Evolutionary conservation across 2,888 invertebrate species (phyloP).

Genomic region (Hirtodrosophila alboralis): DNA sequence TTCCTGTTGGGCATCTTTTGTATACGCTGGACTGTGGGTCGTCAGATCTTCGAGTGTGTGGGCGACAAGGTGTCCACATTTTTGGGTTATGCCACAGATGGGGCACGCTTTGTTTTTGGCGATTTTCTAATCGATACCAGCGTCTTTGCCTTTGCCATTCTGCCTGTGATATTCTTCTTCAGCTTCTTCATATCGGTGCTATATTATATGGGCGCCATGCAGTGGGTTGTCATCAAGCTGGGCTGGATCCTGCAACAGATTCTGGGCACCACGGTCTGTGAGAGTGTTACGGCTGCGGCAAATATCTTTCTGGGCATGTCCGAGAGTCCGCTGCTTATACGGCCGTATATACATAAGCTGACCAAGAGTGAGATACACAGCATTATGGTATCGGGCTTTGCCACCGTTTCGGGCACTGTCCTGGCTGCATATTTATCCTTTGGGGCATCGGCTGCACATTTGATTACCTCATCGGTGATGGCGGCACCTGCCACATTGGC

Average conservation of each 20-base stretch:
- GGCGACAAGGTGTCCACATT: constrained; percentile 89
- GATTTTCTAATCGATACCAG: constrained; percentile 86
- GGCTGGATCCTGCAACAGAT: constrained; percentile 90
- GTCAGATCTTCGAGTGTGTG: constrained; percentile 87
- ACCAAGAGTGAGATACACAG: constrained; percentile 97
- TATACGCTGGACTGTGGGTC: constrained; percentile 92
- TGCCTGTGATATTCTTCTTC: constrained; percentile 97
- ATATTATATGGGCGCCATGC: constrained; percentile 95
- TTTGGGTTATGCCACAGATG: constrained; percentile 90
- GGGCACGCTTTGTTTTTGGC: constrained; percentile 94
- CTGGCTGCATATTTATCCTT: constrained; percentile 96
- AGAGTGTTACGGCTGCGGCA: constrained; percentile 96
- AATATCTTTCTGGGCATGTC: constrained; percentile 97
- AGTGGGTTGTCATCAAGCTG: constrained; percentile 91
- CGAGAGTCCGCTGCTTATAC: constrained; percentile 94
- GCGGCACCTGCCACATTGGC: constrained; percentile 97
- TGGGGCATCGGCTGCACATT: constrained; percentile 93
- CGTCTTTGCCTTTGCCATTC: constrained; percentile 94
- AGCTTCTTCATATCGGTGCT: constrained; percentile 95
- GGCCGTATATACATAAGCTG: constrained; percentile 91
- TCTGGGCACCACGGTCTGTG: constrained; percentile 95
- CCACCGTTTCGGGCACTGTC: constrained; percentile 97
- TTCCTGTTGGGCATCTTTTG: constrained; percentile 93
- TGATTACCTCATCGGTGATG: constrained; percentile 97
- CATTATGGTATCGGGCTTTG: constrained; percentile 97